Percentiles rank a stretch among this genome's conserved stretches.
These are phyloP conservation scores for Poecilus cupreus DNA, from an alignment of 2,888 invertebrate genomes.

Conservation along the genomic window DNA sequence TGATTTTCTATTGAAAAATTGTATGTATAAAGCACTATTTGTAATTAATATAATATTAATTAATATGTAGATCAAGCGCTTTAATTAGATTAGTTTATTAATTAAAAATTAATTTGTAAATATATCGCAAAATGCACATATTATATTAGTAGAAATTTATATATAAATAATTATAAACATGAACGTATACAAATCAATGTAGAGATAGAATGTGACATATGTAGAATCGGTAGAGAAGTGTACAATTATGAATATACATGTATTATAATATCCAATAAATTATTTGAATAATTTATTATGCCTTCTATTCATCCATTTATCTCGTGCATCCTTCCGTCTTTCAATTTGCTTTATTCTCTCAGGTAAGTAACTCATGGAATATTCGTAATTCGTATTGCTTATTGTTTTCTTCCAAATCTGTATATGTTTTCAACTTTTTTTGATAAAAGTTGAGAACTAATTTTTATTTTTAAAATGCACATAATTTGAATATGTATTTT, in stretches of 20 bases:
- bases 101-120: constrained; percentile 47
- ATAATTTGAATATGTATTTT: too few species aligned
- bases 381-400: too few species aligned
- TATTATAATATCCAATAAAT: constrained; percentile 54
- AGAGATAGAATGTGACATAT: constrained; percentile 19
- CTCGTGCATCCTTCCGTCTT: not conserved
- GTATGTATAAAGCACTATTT: constrained; percentile 23
- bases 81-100: constrained; percentile 51
- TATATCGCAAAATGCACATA: constrained; percentile 42
- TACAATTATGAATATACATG: constrained; percentile 49
- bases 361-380: too few species aligned
- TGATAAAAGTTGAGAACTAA: too few species aligned
- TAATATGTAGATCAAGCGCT: constrained; percentile 50
- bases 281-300: constrained; percentile 38
- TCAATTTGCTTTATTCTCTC: not conserved
- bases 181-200: constrained; percentile 2
- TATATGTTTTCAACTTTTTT: too few species aligned
- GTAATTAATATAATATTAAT: constrained; percentile 35
- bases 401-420: too few species aligned
- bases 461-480: too few species aligned
- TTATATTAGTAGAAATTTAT: constrained; percentile 49
- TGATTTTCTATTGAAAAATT: constrained; percentile 3
- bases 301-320: not conserved
- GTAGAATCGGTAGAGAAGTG: constrained; percentile 23
- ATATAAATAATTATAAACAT: constrained; percentile 50